phyloP scores from a whole-genome alignment of 2,888 invertebrate species.

The Sminthurinus aureus region DNA sequence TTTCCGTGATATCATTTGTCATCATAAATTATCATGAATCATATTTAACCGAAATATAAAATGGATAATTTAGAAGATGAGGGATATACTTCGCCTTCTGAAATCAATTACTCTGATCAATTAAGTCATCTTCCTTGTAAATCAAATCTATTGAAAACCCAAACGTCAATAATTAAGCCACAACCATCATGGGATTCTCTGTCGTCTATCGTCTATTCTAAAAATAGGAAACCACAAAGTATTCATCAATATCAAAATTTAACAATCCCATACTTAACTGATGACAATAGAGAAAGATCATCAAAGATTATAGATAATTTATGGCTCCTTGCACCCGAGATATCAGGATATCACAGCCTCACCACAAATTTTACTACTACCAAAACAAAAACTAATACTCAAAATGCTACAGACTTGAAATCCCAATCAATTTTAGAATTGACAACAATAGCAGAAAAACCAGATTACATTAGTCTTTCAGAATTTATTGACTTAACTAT shows the following conservation, averaged over 20 bases:
- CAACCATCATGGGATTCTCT: neutral
- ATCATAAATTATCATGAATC: too few relatives aligned
- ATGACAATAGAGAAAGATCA: conserved; percentile 4
- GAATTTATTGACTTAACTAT: conserved; percentile 52
- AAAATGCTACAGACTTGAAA: neutral
- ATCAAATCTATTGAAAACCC: too few relatives aligned
- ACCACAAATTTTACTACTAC: neutral
- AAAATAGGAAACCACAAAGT: neutral
- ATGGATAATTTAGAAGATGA: conserved; percentile 31
- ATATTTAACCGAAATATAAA: neutral
- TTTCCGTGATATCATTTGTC: too few relatives aligned
- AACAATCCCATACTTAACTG: neutral
- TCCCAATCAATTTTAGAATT: neutral
- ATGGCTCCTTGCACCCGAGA: conserved; percentile 24
- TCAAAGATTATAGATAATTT: conserved; percentile 21
- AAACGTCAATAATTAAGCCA: neutral
- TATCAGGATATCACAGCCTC: conserved; percentile 7
- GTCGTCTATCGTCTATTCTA: neutral
- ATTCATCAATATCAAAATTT: neutral
- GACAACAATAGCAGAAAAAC: conserved; percentile 30
- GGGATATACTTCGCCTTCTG: conserved; percentile 35
- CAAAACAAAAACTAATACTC: neutral
- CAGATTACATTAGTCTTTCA: conserved; percentile 38
- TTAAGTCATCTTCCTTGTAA: neutral
- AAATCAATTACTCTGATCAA: neutral